phyloP scores from a whole-genome alignment of 2,113 vertebrate species.

The Hassar affinis region DNA sequence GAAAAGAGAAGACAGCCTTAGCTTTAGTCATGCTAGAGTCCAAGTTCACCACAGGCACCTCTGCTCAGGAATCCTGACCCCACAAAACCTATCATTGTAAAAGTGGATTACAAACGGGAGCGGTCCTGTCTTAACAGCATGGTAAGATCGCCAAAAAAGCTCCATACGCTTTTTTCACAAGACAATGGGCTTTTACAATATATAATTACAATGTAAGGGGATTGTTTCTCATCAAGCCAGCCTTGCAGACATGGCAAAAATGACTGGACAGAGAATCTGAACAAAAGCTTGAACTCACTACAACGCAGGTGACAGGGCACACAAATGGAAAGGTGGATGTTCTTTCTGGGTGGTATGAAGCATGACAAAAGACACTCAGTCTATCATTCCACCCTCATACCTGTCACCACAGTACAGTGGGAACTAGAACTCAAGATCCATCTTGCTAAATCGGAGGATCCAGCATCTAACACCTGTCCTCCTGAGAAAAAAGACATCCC shows the following conservation, averaged over 20 bases:
- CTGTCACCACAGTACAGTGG: not conserved
- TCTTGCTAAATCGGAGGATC: not conserved
- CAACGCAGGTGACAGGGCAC: not conserved
- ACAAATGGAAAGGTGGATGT: not conserved
- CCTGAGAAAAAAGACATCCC: not conserved
- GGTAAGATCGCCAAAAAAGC: not conserved
- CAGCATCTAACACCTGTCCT: not conserved
- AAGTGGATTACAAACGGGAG: not conserved
- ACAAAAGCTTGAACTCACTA: not conserved
- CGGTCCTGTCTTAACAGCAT: slow-evolving; percentile 12
- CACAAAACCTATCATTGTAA: slow-evolving; percentile 5
- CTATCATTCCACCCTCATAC: not conserved
- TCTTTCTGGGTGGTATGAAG: too few species aligned
- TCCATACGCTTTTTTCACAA: not conserved
- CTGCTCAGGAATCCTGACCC: not conserved
- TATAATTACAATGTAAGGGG: not conserved
- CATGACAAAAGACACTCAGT: not conserved
- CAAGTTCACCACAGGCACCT: not conserved
- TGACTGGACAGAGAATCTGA: not conserved
- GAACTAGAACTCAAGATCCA: not conserved
- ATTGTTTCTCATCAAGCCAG: slow-evolving; percentile 8
- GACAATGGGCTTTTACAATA: not conserved
- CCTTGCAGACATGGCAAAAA: not conserved
- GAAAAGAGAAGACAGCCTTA: not conserved
- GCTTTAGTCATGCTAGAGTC: not conserved